These are phyloP conservation scores for Blastobasis lacticolella DNA, from an alignment of 2,888 invertebrate species.

Conservation along the genomic window DNA sequence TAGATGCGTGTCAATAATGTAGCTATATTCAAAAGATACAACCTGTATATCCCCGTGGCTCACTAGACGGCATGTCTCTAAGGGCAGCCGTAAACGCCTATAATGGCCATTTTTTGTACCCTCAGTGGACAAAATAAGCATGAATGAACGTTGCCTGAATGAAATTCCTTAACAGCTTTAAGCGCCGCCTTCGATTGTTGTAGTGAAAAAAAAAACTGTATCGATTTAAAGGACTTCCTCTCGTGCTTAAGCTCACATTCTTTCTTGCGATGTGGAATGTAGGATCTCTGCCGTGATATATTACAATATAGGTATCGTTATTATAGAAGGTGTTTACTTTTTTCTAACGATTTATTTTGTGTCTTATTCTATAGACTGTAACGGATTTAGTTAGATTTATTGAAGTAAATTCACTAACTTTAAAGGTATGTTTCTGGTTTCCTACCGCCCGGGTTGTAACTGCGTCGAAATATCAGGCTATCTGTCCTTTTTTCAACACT, in stretches of 20 bases:
- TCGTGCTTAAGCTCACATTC: slow-evolving; percentile 28
- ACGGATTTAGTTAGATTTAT: too few relatives aligned
- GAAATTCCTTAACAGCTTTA: slow-evolving; percentile 55
- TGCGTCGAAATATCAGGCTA: too few relatives aligned
- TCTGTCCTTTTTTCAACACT: too few relatives aligned
- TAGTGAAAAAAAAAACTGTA: slow-evolving; percentile 30
- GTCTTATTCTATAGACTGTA: too few relatives aligned
- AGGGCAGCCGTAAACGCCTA: slow-evolving; percentile 36
- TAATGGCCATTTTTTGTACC: slow-evolving; percentile 35
- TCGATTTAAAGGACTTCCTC: slow-evolving; percentile 47
- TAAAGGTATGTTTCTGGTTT: too few relatives aligned
- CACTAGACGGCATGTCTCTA: slow-evolving; percentile 62
- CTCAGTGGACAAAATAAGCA: slow-evolving; percentile 43
- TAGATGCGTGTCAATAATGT: too few relatives aligned
- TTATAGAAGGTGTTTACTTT: too few relatives aligned
- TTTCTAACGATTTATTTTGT: too few relatives aligned
- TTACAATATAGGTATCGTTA: too few relatives aligned
- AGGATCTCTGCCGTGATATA: slow-evolving; percentile 2
- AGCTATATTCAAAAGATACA: slow-evolving; percentile 13
- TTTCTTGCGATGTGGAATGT: slow-evolving; percentile 33
- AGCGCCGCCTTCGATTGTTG: slow-evolving; percentile 43
- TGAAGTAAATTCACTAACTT: too few relatives aligned
- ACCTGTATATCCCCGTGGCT: slow-evolving; percentile 34
- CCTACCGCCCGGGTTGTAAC: too few relatives aligned
- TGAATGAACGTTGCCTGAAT: slow-evolving; percentile 57